Percentiles rank a stretch among this genome's conserved stretches.
These are phyloP conservation scores for Butorides virescens DNA, from an alignment of 2,113 vertebrate species.

Conservation along the genomic window DNA sequence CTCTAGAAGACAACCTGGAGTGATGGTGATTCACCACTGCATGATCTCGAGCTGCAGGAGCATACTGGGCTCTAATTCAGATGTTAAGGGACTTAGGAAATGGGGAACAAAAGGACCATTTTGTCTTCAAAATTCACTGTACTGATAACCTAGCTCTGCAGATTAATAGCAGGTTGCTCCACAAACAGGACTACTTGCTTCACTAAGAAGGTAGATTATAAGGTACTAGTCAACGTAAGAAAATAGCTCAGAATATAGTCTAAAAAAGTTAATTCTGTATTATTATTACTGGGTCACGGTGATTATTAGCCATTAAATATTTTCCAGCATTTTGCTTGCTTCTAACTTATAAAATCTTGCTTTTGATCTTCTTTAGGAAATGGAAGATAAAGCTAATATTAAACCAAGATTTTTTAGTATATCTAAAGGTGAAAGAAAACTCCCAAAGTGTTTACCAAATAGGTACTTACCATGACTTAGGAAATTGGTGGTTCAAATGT, in stretches of 20 bases:
- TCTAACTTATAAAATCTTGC: not conserved
- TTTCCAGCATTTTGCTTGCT: not conserved
- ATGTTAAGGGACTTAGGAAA: constrained; percentile 4
- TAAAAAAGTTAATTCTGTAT: not conserved
- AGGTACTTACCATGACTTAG: constrained; percentile 13
- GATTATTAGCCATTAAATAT: not conserved
- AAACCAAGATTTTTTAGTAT: not conserved
- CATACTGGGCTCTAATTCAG: not conserved
- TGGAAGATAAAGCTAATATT: not conserved
- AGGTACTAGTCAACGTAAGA: not conserved
- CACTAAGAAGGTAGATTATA: not conserved
- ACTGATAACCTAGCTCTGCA: not conserved
- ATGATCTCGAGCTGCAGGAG: not conserved
- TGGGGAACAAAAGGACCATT: not conserved
- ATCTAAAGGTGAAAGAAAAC: constrained; percentile 12
- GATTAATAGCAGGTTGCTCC: not conserved
- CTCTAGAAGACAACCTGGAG: not conserved
- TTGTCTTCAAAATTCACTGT: not conserved
- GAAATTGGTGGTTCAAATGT: constrained; percentile 65
- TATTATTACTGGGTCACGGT: not conserved
- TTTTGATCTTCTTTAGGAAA: not conserved
- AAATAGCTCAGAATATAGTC: not conserved
- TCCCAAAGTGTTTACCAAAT: not conserved
- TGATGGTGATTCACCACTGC: not conserved
- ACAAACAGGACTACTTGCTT: not conserved